Percentiles rank a stretch among this genome's conserved stretches.
phyloP scores from a whole-genome alignment of 2,797 vertebrate genomes.

The Dendrocincla fuliginosa region DNA sequence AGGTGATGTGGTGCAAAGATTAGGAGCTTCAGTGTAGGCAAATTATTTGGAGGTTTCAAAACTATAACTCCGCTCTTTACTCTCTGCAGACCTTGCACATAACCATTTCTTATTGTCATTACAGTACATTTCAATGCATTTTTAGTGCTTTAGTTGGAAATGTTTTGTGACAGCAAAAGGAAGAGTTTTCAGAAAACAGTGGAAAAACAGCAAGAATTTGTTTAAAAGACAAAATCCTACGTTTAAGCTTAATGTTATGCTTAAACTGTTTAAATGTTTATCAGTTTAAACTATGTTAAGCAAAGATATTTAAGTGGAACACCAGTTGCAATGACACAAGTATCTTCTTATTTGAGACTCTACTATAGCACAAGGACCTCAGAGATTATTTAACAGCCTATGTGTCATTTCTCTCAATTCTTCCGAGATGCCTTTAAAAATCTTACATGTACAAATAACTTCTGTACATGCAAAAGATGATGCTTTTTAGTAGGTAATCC shows the following conservation, averaged over 20 bases:
- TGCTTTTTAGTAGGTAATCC: neutral
- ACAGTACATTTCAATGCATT: neutral
- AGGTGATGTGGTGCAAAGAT: neutral
- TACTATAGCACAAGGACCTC: neutral
- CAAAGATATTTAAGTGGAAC: neutral
- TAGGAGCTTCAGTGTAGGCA: neutral
- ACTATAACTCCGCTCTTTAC: neutral
- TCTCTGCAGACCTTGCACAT: accelerated
- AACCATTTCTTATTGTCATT: neutral
- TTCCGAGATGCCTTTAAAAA: neutral
- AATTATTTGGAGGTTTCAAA: neutral
- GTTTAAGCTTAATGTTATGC: neutral
- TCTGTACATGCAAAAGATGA: neutral
- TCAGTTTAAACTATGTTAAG: neutral
- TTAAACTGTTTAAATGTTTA: neutral
- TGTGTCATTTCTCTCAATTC: neutral
- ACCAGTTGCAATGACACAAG: neutral
- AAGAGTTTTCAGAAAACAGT: neutral
- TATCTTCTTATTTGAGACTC: neutral
- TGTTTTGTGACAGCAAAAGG: neutral
- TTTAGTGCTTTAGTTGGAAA: neutral
- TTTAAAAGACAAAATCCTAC: neutral
- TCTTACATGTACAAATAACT: neutral
- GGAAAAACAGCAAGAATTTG: neutral
- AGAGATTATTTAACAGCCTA: neutral